Evolutionary conservation across 2,888 invertebrate genomes (phyloP).

Genomic region (Synergus itoensis): DNA sequence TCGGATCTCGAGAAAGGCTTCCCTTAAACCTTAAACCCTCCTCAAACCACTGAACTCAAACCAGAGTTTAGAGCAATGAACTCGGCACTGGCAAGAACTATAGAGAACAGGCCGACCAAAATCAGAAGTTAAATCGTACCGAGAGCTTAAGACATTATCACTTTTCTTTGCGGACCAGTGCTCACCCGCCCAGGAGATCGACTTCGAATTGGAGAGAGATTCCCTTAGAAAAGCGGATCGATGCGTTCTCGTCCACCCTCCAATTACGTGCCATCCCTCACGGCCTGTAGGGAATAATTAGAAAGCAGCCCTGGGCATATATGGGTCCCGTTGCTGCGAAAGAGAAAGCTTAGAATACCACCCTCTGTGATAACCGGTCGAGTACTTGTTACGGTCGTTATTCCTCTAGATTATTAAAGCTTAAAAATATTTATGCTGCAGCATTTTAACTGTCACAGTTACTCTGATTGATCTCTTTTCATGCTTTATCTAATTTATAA

Average conservation of each 20-base stretch:
- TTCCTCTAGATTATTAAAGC: conserved; percentile 18
- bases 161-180: conserved; percentile 80
- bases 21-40: conserved; percentile 76
- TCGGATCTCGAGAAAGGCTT: conserved; percentile 71
- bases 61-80: conserved; percentile 73
- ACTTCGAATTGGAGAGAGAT: conserved; percentile 56
- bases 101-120: conserved; percentile 63
- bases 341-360: conserved; percentile 47
- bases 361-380: conserved; percentile 28
- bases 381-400: conserved; percentile 40
- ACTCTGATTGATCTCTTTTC: neutral
- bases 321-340: conserved; percentile 57
- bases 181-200: conserved; percentile 41
- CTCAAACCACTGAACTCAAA: conserved; percentile 67
- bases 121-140: conserved; percentile 78
- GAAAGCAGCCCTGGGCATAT: conserved; percentile 68
- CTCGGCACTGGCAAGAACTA: conserved; percentile 61
- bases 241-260: conserved; percentile 72
- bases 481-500: conserved; percentile 5
- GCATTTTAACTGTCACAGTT: conserved; percentile 10
- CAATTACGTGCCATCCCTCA: conserved; percentile 73
- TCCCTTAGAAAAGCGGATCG: conserved; percentile 69
- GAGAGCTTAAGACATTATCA: conserved; percentile 85
- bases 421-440: conserved; percentile 33
- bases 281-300: conserved; percentile 75